Base-by-base conservation (phyloP, 2,797 vertebrate species). In the Lithobates pipiens region DNA sequence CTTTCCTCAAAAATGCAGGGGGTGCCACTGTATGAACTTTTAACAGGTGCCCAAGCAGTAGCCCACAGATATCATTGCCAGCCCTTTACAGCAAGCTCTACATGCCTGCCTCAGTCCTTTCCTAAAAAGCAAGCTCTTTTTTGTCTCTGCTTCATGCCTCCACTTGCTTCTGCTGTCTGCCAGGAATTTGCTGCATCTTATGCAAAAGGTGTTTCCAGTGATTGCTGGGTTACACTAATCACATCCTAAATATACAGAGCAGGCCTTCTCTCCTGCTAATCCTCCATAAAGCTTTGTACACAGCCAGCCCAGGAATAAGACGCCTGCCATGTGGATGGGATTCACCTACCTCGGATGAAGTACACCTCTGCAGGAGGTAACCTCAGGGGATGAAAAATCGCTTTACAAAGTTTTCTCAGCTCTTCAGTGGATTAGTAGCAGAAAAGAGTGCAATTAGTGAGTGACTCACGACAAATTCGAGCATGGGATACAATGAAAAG, bases 351-450 rank as follows among this genome's bases (percentile, higher is more conserved):
- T n/a, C 63, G 34, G 34, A 0, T 36, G 8, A 39, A 39, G 54
- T 23, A 42, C 16, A 46, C 34, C 16, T 63, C 50, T 36, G 5
- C 21, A 10, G 61, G 65, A 67, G 67, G 42, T 50, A n/a, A n/a
- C 63, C 77, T 44, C 77, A 42, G 76, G 76, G 34, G 50, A 77
- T 63, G 57, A n/a, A 57, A 65, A 77, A 34, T 46, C 25, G 16
- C 76, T 61, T 13, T 57, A 25, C 76, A 25, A 29, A 57, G 42
- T 75, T 50, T 75, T 29, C 50, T 29, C 16, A 15, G 1, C 25
- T 2, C 44, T 34, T 29, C 3, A 1, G 10, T n/a, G 76, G 76
- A 77, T 77, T 77, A 77, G 54, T 54, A 57, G 54, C 50, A 21
- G 54, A 57, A 29, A 11, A 39, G 54, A 65, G 46, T 13, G 5